Conservation (phyloP, 2,888 invertebrate species). For the Baccha elongata region DNA sequence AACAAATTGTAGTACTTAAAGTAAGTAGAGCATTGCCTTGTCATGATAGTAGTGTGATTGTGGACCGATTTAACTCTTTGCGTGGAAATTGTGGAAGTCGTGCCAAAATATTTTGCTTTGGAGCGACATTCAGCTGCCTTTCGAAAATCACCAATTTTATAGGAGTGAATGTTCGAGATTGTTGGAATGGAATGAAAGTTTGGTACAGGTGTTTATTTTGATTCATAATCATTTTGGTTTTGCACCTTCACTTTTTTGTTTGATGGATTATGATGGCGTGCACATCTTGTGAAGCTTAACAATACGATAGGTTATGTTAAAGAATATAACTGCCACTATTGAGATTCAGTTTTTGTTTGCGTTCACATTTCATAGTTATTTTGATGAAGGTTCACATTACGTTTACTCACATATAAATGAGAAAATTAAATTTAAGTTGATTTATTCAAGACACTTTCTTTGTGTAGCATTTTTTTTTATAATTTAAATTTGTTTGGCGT, state of each 20-base stretch:
- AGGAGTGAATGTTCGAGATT: conserved; percentile 36
- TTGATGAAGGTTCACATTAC: neutral
- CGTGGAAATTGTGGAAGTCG: conserved; percentile 14
- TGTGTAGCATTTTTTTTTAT: too few species aligned
- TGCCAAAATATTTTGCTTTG: conserved; percentile 8
- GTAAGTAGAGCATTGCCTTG: conserved; percentile 35
- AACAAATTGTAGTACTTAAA: conserved; percentile 21
- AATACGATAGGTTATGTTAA: neutral
- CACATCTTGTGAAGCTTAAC: conserved; percentile 6
- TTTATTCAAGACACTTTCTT: neutral
- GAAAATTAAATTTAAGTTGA: neutral
- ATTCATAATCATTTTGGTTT: conserved; percentile 39
- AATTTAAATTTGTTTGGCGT: too few species aligned
- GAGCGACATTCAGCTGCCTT: conserved; percentile 12
- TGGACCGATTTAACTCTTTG: neutral
- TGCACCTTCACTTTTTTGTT: conserved; percentile 58
- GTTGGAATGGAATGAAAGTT: conserved; percentile 54
- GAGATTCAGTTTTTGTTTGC: neutral
- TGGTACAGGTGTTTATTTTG: conserved; percentile 49
- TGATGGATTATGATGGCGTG: conserved; percentile 36
- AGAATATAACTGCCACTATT: neutral
- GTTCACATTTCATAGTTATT: neutral
- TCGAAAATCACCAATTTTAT: conserved; percentile 18
- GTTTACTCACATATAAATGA: conserved; percentile 12
- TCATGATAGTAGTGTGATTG: neutral